Conservation (phyloP, 2,797 vertebrate species). For the Streptopelia turtur region DNA sequence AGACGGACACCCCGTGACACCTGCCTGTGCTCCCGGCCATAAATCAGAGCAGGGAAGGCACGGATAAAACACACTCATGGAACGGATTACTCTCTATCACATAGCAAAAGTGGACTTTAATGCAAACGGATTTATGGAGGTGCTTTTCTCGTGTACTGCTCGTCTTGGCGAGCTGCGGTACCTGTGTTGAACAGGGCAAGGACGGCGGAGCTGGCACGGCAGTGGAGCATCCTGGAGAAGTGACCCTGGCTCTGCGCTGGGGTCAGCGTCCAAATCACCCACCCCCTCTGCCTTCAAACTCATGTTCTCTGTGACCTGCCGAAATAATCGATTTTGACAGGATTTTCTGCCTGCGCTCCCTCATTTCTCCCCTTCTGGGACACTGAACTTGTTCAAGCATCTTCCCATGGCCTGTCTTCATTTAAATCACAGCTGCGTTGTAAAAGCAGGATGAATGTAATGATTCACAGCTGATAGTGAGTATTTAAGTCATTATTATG, state of each 20-base stretch:
- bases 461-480: constrained; percentile 1
- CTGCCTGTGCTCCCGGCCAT: neutral
- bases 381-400: neutral
- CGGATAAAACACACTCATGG: neutral
- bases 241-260: neutral
- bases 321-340: neutral
- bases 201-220: neutral
- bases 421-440: neutral
- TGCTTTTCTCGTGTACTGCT: neutral
- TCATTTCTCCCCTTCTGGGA: neutral
- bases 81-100: neutral
- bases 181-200: neutral
- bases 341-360: neutral
- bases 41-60: neutral
- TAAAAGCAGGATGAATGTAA: neutral
- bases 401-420: neutral
- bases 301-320: neutral
- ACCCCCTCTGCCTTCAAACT: neutral
- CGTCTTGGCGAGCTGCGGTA: neutral
- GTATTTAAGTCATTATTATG: constrained; percentile 29
- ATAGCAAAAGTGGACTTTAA: neutral
- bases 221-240: neutral
- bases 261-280: neutral
- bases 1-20: neutral
- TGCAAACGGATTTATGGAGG: constrained; percentile 13